A percentile compares a stretch with the other conserved stretches of the same genome.
These are phyloP conservation scores for Agrotis exclamationis DNA, from an alignment of 2,888 invertebrate species.

Conservation along the genomic window DNA sequence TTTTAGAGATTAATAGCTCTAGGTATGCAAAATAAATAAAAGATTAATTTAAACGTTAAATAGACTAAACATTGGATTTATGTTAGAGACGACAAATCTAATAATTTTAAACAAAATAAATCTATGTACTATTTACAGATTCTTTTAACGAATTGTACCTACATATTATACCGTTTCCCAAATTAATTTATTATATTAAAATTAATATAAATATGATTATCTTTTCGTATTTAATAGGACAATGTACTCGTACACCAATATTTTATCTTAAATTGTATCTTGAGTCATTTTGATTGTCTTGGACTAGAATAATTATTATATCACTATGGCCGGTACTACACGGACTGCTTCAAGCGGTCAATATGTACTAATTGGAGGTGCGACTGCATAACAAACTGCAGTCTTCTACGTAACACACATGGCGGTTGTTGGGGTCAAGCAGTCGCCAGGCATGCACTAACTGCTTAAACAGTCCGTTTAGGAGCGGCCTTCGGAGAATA, in stretches of 20 bases:
- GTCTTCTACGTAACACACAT: too few relatives aligned
- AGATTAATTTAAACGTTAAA: conserved; percentile 39
- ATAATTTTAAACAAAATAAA: neutral
- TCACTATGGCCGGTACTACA: too few relatives aligned
- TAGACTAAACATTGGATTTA: conserved; percentile 50
- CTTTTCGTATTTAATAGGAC: neutral
- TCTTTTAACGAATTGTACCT: neutral
- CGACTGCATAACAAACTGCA: too few relatives aligned
- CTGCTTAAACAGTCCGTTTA: too few relatives aligned
- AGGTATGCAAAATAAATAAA: too few relatives aligned
- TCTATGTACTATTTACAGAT: neutral
- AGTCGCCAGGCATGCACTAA: too few relatives aligned
- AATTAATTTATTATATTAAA: neutral
- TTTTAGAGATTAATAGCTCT: conserved; percentile 27
- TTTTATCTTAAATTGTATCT: neutral
- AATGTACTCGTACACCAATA: neutral
- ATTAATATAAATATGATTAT: neutral
- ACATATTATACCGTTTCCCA: neutral
- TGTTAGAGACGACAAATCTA: conserved; percentile 26
- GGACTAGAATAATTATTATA: too few relatives aligned
- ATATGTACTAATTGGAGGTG: too few relatives aligned
- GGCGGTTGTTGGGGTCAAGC: too few relatives aligned
- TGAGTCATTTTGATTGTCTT: too few relatives aligned
- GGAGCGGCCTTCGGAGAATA: too few relatives aligned
- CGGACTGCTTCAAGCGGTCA: too few relatives aligned